Evolutionary conservation across 2,888 invertebrate species (phyloP), one percentile per base, ranked within the genome.

Genomic region (Parnassius smintheus): DNA sequence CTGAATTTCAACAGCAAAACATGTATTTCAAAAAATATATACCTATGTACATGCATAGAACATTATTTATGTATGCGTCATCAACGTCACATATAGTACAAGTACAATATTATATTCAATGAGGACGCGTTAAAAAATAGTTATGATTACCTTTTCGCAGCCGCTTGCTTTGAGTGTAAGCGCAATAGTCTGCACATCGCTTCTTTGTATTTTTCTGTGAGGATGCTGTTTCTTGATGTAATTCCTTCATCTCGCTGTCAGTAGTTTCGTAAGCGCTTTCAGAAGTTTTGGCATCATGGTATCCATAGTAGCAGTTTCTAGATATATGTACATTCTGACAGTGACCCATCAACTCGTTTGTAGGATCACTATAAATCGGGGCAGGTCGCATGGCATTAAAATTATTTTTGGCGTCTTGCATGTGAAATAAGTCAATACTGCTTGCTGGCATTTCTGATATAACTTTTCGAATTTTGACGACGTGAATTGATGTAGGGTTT

Each of bases 301-400:
- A 92, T 59, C 93, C 93, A 68, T 93, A 92, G 73, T 92, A 93
- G 72, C 91, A 91, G 77, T 92, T 92, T 53, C 87, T 89, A 56
- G 92, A 92, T 73, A 92, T 82, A 74, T 90, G 90, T 69, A 91
- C 74, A 72, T 83, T 90, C 67, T 85, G 89, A 78, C 83, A 87
- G 81, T 86, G 89, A 70, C 83, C 84, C 79, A 81, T 77, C 76
- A 78, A 74, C 73, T 80, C 81, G 74, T 83, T 85, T 73, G 82
- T 78, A 18, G 59, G 18, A 77, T 86, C 83, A 66, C 75, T 67
- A 71, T 81, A 86, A 80, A 89, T 75, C 68, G 89, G 88, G 71
- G 85, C 86, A 72, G 90, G 91, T 73, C 88, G 84, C 72, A 89
- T 83, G 66, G 88, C 84, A 68, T 86, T 85, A 74, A 90, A 90